Base-by-base conservation (phyloP, 2,113 vertebrate species). In the Gobiocypris rarus region DNA sequence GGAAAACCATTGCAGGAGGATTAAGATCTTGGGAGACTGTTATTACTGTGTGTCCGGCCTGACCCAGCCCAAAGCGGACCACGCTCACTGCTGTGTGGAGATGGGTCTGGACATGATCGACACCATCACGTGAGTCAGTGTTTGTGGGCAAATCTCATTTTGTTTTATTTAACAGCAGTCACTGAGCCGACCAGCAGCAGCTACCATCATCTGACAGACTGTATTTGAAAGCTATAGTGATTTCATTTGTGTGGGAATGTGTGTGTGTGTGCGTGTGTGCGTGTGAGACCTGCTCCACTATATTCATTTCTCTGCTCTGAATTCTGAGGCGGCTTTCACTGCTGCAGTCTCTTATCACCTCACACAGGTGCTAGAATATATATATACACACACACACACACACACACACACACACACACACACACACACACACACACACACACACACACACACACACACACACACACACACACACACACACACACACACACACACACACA, bases 21-120 rank as follows among this genome's bases (percentile, higher is more conserved):
- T 99, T 88, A 99, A 99, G 94, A 99, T 99, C 90, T 93, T 99
- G 28, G 98, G 98, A 1, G 98, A 99, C 89, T 99, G 98, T 93
- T 99, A 99, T 91, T 99, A 99, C 92, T 99, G 97, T 10, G 97
- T 99, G 87, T 99, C 97, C 0, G 97, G 98, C 82, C 87, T 99
- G 91, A 99, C 97, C 14, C 97, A 99, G 87, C 98, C 98, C 84
- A 99, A 99, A 93, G 93, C 97, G 0, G 97, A 98, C 91, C 98
- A 99, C 7, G 98, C 98, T 65, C 98, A 95, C 92, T 95, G 94
- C 92, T 95, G 94, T 31, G 94, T 95, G 70, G 94, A 95, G 89
- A 95, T 95, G 94, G 94, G 94, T 26, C 90, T 95, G 67, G 94
- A 95, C 87, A 95, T 95, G 94, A 95, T 95, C 15, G 94, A 95